Base-by-base conservation (phyloP, 2,797 vertebrate genomes). In the Aselliscus stoliczkanus region DNA sequence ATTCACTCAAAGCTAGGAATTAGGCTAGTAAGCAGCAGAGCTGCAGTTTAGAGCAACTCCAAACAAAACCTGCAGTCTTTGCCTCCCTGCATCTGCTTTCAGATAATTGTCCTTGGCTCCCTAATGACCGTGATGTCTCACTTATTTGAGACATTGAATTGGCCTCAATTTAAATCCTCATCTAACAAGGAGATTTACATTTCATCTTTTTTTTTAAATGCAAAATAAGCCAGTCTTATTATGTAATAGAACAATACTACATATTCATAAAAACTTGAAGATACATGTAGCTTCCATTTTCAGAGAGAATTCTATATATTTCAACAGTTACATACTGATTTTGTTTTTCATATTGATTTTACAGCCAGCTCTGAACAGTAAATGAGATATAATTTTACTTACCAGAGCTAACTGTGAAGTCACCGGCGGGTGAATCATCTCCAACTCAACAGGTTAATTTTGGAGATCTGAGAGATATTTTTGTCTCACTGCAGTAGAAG, bases 391-490 rank as follows among this genome's bases (percentile, higher is more conserved):
- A 7, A 52, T 54, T 76, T 92, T 65, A 39, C 52, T 94, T 90
- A 42, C 25, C 60, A 93, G 76, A 92, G 52, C 88, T 90, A 76
- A 85, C 39, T 27, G 52, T 72, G 72, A 96, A 94, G 81, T 88
- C 81, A 67, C 39, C 64, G 25, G 67, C 27, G 56, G 54, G 12
- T 64, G 88, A 88, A 86, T 92, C 90, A 93, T 85, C 42, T 96
- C 65, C 87, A 95, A 80, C 47, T 84, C 93, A 90, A 88, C 88
- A 96, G 94, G 94, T 81, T 95, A 96, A 91, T 96, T 94, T 88
- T 93, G 90, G 85, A 75, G 88, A 85, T 50, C 44, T 27, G 54
- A 93, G 89, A 87, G 86, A 77, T 75, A 93, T 95, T 95, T 96
- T 93, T 93, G 85, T 90, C 75, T 93, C 50, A 81, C 81, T 81